Base-by-base conservation (phyloP, 2,113 vertebrate species). In the Chionodraco myersi region DNA sequence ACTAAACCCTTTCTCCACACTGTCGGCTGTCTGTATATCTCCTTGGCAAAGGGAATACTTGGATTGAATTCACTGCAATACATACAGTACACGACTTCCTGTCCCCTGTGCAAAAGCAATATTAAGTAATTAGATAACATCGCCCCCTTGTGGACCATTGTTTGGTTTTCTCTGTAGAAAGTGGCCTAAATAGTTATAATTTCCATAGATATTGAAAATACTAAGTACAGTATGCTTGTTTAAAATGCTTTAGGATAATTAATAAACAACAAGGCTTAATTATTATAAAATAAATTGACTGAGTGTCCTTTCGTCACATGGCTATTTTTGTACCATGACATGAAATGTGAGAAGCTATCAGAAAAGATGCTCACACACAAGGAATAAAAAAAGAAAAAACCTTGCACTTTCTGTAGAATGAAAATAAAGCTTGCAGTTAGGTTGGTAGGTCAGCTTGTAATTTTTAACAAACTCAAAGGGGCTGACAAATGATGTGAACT, bases 61-160 rank as follows among this genome's bases (percentile, higher is more conserved):
- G 47, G 58, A 80, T 30, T 69, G 36, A 63, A 63, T 67, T 58
- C 36, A 56, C 52, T 48, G 18, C 58, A 77, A 45, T 53, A 36
- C 34, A 51, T 6, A 52, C 14, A 71, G 6, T 9, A 58, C 18
- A 71, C 4, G 34, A 75, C 21, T 69, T 58, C 36, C 14, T 48
- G 10, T 70, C 62, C 9, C 1, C 7, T 63, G 11, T 64, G 56
- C 11, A 14, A 9, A 49, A 23, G 16, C 44, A 53, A 2, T 7
- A 60, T 45, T 44, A 44, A 41, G 62, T 51, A 2, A 54, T 71
- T 64, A 45, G 72, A 30, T 30, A 77, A 86, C 60, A 84, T 41
- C 34, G 72, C 89, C 89, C 79, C 23, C 90, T 78, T 62, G 54
- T 87, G 90, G 90, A 65, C 2, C 1, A 58, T 30, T 36, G 8